Conservation (phyloP, 1,140 invertebrate species). For the Papilio aristodemus region DNA sequence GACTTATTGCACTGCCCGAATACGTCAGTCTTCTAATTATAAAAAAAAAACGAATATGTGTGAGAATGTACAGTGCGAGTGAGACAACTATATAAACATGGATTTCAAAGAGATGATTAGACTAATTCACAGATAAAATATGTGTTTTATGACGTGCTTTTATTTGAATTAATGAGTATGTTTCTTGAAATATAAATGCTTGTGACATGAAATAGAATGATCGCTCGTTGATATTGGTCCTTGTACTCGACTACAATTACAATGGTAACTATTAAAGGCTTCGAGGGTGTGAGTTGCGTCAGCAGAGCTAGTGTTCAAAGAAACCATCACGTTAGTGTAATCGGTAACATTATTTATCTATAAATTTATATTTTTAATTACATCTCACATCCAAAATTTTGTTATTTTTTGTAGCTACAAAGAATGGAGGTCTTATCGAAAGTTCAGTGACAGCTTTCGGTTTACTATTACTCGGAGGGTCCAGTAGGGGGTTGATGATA, state of each 20-base stretch:
- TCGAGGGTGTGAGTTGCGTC: background rate
- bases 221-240: slow-evolving; percentile 14
- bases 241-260: background rate
- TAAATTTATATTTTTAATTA: no score
- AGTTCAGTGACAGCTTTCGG: background rate
- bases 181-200: background rate
- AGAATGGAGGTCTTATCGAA: background rate
- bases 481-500: background rate
- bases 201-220: background rate
- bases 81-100: background rate
- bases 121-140: slow-evolving; percentile 3
- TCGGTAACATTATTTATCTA: no score
- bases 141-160: slow-evolving; percentile 1
- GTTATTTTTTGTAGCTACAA: background rate
- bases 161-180: background rate
- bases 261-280: background rate
- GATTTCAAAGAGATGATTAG: background rate
- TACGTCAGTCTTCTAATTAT: slow-evolving; percentile 50
- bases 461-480: no score
- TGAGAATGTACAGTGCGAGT: slow-evolving; percentile 31
- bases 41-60: slow-evolving; percentile 14
- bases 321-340: background rate
- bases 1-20: slow-evolving; percentile 62
- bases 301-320: background rate
- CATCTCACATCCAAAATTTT: background rate